These are phyloP conservation scores for Propithecus coquereli DNA, from an alignment of 2,113 vertebrate species.

Conservation along the genomic window DNA sequence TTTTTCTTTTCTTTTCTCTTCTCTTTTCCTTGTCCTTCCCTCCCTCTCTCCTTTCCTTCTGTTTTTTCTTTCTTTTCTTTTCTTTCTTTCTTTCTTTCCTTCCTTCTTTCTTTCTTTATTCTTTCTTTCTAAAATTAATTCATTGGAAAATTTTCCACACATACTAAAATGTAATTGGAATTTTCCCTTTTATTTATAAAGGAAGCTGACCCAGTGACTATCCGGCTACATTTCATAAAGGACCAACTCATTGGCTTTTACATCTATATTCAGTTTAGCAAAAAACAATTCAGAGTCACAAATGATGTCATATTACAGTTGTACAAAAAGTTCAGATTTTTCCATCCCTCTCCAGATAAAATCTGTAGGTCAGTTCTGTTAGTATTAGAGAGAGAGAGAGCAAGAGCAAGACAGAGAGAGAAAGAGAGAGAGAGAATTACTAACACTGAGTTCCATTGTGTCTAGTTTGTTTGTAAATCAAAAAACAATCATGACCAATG, in stretches of 20 bases:
- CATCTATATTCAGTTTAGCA: not conserved
- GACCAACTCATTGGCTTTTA: not conserved
- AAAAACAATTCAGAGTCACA: not conserved
- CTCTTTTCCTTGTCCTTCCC: too few relatives aligned
- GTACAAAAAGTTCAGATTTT: not conserved
- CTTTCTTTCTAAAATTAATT: not conserved
- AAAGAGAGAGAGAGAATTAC: not conserved
- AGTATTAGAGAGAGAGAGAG: not conserved
- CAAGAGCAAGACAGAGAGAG: not conserved
- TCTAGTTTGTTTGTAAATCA: slow-evolving; percentile 55
- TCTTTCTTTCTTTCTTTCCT: fast-evolving
- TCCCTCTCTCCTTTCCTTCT: fast-evolving
- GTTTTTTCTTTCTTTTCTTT: too few relatives aligned
- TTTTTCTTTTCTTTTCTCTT: not conserved
- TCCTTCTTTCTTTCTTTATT: too few relatives aligned
- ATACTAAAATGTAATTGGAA: slow-evolving; percentile 22
- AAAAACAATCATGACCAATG: slow-evolving; percentile 34
- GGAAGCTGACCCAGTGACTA: not conserved
- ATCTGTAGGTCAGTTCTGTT: slow-evolving; percentile 6
- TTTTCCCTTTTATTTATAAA: slow-evolving; percentile 20
- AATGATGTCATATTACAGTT: not conserved
- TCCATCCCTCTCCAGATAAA: not conserved
- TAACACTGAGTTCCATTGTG: not conserved
- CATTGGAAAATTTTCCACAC: not conserved
- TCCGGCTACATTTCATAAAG: not conserved